phyloP scores from a whole-genome alignment of 2,113 vertebrate species.

The Thamnaconus septentrionalis region DNA sequence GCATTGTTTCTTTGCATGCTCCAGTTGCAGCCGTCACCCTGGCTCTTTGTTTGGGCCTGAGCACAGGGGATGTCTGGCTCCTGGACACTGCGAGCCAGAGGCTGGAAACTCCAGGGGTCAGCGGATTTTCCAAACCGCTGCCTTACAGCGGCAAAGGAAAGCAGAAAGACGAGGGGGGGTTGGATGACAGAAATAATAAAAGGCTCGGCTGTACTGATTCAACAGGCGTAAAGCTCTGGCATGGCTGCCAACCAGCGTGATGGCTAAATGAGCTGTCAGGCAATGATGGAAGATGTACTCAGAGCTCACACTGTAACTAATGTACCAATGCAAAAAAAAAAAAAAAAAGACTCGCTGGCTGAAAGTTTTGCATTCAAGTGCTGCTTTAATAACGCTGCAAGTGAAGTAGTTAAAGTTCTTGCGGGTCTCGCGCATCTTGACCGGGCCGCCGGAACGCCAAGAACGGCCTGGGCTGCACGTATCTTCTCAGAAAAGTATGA shows the following conservation, averaged over 20 bases:
- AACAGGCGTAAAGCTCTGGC: conserved; percentile 47
- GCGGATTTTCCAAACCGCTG: conserved; percentile 60
- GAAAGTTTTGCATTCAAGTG: background rate
- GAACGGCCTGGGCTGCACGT: no score
- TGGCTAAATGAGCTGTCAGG: conserved; percentile 8
- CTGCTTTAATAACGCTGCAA: no score
- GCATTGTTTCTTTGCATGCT: conserved; percentile 65
- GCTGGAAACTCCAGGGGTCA: conserved; percentile 54
- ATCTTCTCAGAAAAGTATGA: background rate
- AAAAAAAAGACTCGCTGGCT: background rate
- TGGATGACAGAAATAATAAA: no score
- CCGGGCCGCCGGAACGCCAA: no score
- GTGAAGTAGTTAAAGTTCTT: no score
- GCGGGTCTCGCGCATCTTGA: no score
- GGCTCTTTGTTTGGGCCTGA: conserved; percentile 61
- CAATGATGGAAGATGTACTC: background rate
- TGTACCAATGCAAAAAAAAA: background rate
- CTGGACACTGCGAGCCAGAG: conserved; percentile 33
- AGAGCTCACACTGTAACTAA: background rate
- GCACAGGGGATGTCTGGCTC: conserved; percentile 49
- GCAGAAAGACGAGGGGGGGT: background rate
- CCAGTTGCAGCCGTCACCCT: conserved; percentile 55
- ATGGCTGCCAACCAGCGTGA: conserved; percentile 32
- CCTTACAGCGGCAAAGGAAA: conserved; percentile 28
- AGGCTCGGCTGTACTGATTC: conserved; percentile 53